Conservation (phyloP, 2,888 invertebrate genomes). For the Lapara coniferarum region DNA sequence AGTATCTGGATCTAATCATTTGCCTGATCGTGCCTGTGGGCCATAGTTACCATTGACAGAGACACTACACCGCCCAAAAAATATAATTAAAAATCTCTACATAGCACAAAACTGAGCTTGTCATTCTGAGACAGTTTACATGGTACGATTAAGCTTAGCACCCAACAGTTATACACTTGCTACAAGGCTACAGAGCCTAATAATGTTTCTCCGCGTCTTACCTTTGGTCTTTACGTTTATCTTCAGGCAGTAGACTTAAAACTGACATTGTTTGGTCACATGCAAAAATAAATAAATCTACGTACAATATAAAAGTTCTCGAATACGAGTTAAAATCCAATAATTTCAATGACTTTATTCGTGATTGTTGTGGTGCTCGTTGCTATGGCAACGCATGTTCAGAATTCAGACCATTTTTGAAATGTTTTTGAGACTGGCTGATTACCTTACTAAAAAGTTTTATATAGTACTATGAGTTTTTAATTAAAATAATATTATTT, state of each 20-base stretch:
- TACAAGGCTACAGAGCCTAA: no score
- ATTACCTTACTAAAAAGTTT: not conserved
- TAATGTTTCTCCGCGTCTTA: constrained; percentile 32
- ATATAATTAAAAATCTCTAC: no score
- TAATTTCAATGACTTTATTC: constrained; percentile 17
- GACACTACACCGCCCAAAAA: no score
- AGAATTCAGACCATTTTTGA: constrained; percentile 40
- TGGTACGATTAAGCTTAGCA: no score
- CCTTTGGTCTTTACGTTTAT: constrained; percentile 70
- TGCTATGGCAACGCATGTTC: constrained; percentile 61
- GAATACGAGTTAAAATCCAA: constrained; percentile 44
- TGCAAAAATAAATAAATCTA: constrained; percentile 50
- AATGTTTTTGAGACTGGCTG: not conserved
- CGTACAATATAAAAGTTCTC: constrained; percentile 49
- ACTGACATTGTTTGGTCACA: constrained; percentile 71
- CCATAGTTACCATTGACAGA: no score
- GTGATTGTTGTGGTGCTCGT: constrained; percentile 59
- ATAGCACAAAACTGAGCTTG: no score
- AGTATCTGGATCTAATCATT: no score
- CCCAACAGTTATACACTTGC: no score
- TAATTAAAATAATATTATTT: not conserved
- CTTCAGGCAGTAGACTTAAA: constrained; percentile 79
- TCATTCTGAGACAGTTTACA: no score
- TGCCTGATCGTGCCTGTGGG: no score
- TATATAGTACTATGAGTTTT: not conserved